These are phyloP conservation scores for Malachius bipustulatus DNA, from an alignment of 2,888 invertebrate genomes.

Conservation along the genomic window DNA sequence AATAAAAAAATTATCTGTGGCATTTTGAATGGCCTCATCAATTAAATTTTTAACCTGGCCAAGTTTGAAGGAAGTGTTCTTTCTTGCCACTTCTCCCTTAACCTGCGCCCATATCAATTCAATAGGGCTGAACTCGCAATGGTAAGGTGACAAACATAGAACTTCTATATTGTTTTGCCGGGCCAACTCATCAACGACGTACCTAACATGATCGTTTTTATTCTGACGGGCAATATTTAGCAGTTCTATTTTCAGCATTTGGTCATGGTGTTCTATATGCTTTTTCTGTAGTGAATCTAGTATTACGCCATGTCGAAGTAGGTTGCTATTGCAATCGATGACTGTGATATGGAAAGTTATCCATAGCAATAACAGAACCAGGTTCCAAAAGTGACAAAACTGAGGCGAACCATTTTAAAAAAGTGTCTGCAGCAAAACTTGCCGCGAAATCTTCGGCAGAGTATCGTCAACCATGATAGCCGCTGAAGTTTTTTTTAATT, in stretches of 20 bases:
- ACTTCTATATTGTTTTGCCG: no score
- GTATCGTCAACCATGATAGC: neutral
- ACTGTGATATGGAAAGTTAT: conserved; percentile 2
- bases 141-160: no score
- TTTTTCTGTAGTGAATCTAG: neutral
- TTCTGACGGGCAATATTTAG: neutral
- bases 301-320: neutral
- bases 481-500: neutral
- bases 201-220: neutral
- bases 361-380: neutral
- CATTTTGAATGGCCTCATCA: conserved; percentile 1
- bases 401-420: conserved; percentile 1
- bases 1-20: neutral
- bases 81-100: conserved; percentile 1
- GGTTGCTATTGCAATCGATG: neutral
- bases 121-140: no score
- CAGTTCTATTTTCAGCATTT: conserved; percentile 1
- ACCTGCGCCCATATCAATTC: conserved; percentile 3
- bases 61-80: neutral
- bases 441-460: neutral
- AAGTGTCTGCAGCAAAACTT: neutral
- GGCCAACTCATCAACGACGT: conserved; percentile 2
- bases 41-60: no score
- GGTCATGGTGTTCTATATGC: neutral
- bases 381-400: neutral